Evolutionary conservation across 2,888 invertebrate species (phyloP).

Genomic region (Lacanobia oleracea): DNA sequence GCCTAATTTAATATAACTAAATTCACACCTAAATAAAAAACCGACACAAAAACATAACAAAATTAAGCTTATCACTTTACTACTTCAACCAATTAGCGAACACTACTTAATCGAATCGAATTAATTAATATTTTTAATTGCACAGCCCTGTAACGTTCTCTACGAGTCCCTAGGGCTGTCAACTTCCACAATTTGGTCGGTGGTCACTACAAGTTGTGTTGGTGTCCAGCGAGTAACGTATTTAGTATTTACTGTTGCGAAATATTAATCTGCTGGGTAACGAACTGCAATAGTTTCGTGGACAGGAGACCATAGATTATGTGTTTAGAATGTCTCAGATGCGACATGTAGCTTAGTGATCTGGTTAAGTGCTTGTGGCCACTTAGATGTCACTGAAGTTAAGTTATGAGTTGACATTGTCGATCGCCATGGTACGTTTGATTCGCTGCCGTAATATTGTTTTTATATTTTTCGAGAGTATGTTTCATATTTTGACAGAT

Average conservation of each 20-base stretch:
- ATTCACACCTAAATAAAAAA: conserved; percentile 23
- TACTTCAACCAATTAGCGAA: conserved; percentile 54
- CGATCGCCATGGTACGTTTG: no score
- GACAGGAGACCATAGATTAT: conserved; percentile 76
- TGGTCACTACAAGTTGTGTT: conserved; percentile 79
- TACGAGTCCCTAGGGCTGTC: conserved; percentile 81
- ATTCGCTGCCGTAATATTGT: no score
- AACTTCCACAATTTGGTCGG: conserved; percentile 86
- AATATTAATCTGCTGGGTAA: conserved; percentile 88
- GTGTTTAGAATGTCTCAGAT: conserved; percentile 56
- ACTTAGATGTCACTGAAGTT: not conserved
- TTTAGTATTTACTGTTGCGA: conserved; percentile 89
- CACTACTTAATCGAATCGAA: conserved; percentile 62
- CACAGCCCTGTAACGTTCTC: conserved; percentile 67
- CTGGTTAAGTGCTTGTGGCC: not conserved
- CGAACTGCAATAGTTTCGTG: conserved; percentile 84
- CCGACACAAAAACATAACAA: conserved; percentile 31
- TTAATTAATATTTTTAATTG: conserved; percentile 66
- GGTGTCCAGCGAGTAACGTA: conserved; percentile 87
- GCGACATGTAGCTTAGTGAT: conserved; percentile 44
- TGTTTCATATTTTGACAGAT: no score
- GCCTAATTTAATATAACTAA: not conserved
- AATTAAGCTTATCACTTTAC: conserved; percentile 57
- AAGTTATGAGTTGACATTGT: not conserved
- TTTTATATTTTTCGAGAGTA: no score